A percentile compares a stretch with the other conserved stretches of the same genome.
Conservation (phyloP, 2,113 vertebrate species). For the Daubentonia madagascariensis region DNA sequence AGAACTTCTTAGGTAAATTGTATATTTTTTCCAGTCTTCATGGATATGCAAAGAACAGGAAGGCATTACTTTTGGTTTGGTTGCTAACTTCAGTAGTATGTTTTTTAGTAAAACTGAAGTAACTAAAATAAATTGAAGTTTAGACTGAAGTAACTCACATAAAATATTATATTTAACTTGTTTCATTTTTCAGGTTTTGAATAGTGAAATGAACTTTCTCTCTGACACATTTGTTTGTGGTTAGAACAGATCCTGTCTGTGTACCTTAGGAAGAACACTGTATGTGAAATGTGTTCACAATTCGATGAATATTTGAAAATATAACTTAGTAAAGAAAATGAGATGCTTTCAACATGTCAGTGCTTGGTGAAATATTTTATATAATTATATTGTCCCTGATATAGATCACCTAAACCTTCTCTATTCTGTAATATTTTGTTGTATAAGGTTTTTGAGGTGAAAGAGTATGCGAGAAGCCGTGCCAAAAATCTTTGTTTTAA, state of each 20-base stretch:
- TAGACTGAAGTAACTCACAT: neutral
- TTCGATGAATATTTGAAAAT: conserved; percentile 23
- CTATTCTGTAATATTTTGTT: neutral
- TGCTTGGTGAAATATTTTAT: conserved; percentile 14
- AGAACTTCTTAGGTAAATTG: neutral
- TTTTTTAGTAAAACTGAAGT: conserved; percentile 30
- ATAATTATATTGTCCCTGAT: neutral
- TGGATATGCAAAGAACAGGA: neutral
- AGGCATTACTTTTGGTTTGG: neutral
- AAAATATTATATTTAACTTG: conserved; percentile 12
- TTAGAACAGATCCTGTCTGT: neutral
- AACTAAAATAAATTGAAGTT: neutral
- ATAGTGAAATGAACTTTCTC: conserved; percentile 10
- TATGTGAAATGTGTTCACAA: neutral
- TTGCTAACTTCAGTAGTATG: neutral
- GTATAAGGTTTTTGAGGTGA: neutral
- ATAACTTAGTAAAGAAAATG: conserved; percentile 34
- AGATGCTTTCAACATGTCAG: neutral
- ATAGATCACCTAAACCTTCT: neutral
- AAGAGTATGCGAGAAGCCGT: neutral
- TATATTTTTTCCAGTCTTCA: neutral
- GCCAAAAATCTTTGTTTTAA: neutral
- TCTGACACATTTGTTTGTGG: neutral
- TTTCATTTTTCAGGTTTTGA: neutral
- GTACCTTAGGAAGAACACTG: neutral